Evolutionary conservation across 2,888 invertebrate genomes (phyloP).

Genomic region (Apeira syringaria): DNA sequence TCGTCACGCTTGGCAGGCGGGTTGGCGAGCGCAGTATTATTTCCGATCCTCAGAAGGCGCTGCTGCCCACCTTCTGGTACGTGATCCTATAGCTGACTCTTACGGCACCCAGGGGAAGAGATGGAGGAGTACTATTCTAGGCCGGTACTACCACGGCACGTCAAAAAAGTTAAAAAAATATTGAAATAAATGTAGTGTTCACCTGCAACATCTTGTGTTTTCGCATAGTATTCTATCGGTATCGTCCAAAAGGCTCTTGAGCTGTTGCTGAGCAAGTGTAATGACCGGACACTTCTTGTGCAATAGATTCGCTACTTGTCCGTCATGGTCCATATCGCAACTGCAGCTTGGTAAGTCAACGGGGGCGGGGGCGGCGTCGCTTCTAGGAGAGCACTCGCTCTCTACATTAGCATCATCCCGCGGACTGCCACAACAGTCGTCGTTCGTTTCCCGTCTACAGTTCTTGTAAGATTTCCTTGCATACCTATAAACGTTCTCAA

Average conservation of each 20-base stretch:
- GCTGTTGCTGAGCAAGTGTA: conserved; percentile 65
- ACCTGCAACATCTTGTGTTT: conserved; percentile 64
- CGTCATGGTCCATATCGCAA: conserved; percentile 58
- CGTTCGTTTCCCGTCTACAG: conserved; percentile 42
- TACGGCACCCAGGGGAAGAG: too few relatives aligned
- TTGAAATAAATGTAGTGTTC: too few relatives aligned
- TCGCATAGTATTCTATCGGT: conserved; percentile 62
- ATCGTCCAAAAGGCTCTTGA: conserved; percentile 62
- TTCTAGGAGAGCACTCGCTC: conserved; percentile 45
- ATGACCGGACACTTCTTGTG: conserved; percentile 75
- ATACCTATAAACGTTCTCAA: conserved; percentile 65
- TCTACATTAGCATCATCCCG: conserved; percentile 44
- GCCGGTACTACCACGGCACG: too few relatives aligned
- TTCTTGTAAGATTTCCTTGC: conserved; percentile 66
- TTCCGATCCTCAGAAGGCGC: too few relatives aligned
- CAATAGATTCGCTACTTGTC: conserved; percentile 62
- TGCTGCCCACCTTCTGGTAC: too few relatives aligned
- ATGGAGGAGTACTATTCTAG: too few relatives aligned
- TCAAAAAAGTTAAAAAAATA: too few relatives aligned
- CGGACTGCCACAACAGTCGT: conserved; percentile 38
- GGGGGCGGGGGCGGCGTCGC: conserved; percentile 37
- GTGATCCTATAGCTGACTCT: too few relatives aligned
- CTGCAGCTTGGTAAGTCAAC: conserved; percentile 48
- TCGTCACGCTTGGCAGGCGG: too few relatives aligned
- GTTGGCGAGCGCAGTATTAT: too few relatives aligned